Evolutionary conservation across 92 coral and sea anemone species (phyloP).

Genomic region (Porites cylindrica): DNA sequence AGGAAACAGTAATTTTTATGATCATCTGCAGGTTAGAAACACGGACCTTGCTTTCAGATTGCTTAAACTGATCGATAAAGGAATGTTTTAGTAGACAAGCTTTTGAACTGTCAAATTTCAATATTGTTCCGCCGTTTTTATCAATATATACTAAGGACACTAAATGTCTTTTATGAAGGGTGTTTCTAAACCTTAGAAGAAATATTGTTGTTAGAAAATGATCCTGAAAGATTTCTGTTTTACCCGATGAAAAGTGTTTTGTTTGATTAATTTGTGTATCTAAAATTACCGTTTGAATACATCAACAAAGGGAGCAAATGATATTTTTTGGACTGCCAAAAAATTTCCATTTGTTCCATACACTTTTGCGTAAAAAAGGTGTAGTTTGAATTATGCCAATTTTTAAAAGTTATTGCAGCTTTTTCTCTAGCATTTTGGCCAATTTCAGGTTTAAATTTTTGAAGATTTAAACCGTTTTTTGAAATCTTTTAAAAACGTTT

Average conservation of each 20-base stretch:
- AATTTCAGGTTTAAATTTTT: background rate
- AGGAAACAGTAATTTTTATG: background rate
- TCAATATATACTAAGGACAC: background rate
- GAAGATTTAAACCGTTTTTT: background rate
- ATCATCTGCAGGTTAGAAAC: background rate
- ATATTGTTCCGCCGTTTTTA: too few relatives aligned
- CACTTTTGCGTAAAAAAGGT: background rate
- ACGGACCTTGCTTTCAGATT: background rate
- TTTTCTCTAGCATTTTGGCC: background rate
- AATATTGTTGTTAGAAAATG: background rate
- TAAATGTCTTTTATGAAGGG: background rate
- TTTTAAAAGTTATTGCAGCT: background rate
- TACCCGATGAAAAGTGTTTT: background rate
- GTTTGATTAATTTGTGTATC: slow-evolving; percentile 1
- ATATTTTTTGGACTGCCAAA: background rate
- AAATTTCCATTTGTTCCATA: background rate
- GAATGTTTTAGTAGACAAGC: background rate
- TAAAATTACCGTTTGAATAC: background rate
- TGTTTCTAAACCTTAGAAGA: background rate
- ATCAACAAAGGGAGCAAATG: background rate
- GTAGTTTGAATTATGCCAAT: background rate
- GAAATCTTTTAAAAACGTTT: background rate
- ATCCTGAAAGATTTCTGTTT: background rate
- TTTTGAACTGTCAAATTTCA: background rate
- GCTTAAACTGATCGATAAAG: background rate